A percentile compares a stretch with the other conserved stretches of the same genome.
phyloP scores from a whole-genome alignment of 2,888 invertebrate species.

The Tigriopus californicus region DNA sequence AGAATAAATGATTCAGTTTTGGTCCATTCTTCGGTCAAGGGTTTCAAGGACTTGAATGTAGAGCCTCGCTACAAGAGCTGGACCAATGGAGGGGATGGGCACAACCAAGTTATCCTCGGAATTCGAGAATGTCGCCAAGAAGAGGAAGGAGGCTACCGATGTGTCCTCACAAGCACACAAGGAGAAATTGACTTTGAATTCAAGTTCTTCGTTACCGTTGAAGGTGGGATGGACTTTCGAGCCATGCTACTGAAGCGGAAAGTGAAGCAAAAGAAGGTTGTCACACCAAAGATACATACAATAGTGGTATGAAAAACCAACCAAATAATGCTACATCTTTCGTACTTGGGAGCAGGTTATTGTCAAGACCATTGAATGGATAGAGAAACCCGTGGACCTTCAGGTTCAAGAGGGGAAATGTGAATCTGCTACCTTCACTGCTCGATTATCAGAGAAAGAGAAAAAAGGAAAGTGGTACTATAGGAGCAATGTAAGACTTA shows the following conservation, averaged over 20 bases:
- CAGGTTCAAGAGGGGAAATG: conserved; percentile 11
- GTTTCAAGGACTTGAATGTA: conserved; percentile 10
- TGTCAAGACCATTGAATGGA: conserved; percentile 9
- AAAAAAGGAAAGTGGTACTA: conserved; percentile 14
- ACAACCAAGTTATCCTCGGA: conserved; percentile 9
- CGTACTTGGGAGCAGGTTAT: too few relatives aligned
- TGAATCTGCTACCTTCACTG: conserved; percentile 1
- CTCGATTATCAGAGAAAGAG: conserved; percentile 3
- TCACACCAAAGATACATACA: background rate
- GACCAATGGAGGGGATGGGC: conserved; percentile 10
- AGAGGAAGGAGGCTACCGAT: conserved; percentile 14
- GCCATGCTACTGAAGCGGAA: conserved; percentile 16
- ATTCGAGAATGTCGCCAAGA: conserved; percentile 4
- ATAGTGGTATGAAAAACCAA: too few relatives aligned
- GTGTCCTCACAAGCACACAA: conserved; percentile 5
- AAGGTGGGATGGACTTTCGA: conserved; percentile 16
- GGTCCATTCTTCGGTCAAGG: too few relatives aligned
- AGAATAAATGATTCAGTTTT: too few relatives aligned
- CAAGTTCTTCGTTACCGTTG: conserved; percentile 15
- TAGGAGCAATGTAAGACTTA: background rate
- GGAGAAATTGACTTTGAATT: conserved; percentile 14
- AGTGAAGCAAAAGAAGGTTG: background rate
- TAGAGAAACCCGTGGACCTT: conserved; percentile 9
- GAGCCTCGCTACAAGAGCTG: conserved; percentile 13
- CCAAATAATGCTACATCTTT: background rate